Evolutionary conservation across 2,888 invertebrate genomes (phyloP).

Genomic region (Watsonalla binaria): DNA sequence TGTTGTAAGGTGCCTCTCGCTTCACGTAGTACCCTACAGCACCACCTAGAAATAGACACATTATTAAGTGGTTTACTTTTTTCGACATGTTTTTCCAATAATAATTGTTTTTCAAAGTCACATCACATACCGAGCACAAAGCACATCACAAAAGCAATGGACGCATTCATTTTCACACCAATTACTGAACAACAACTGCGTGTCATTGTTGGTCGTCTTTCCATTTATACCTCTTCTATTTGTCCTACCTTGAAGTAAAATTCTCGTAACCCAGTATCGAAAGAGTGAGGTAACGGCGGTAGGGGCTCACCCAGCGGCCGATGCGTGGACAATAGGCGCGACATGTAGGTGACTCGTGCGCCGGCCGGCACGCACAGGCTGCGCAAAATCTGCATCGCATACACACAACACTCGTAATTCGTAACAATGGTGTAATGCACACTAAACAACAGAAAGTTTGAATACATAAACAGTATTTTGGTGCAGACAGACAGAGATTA

Average conservation of each 20-base stretch:
- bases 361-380: conserved; percentile 58
- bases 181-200: conserved; percentile 64
- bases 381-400: conserved; percentile 35
- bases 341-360: conserved; percentile 75
- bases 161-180: conserved; percentile 66
- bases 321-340: conserved; percentile 72
- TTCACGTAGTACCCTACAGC: conserved; percentile 55
- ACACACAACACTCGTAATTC: conserved; percentile 15
- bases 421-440: conserved; percentile 26
- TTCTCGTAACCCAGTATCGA: conserved; percentile 78
- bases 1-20: conserved; percentile 56
- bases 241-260: conserved; percentile 76
- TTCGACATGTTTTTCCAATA: background rate
- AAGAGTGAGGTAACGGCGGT: conserved; percentile 72
- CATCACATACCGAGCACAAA: conserved; percentile 65
- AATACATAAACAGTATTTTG: conserved; percentile 21
- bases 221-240: conserved; percentile 75
- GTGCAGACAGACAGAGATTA: conserved; percentile 17
- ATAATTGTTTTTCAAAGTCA: conserved; percentile 23
- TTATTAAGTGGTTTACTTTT: conserved; percentile 5
- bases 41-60: conserved; percentile 51
- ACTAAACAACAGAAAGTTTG: conserved; percentile 23
- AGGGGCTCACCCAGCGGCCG: conserved; percentile 69
- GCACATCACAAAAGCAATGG: conserved; percentile 53
- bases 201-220: conserved; percentile 62